Evolutionary conservation across 92 coral and sea anemone genomes (phyloP).

Genomic region (Galaxea fascicularis): DNA sequence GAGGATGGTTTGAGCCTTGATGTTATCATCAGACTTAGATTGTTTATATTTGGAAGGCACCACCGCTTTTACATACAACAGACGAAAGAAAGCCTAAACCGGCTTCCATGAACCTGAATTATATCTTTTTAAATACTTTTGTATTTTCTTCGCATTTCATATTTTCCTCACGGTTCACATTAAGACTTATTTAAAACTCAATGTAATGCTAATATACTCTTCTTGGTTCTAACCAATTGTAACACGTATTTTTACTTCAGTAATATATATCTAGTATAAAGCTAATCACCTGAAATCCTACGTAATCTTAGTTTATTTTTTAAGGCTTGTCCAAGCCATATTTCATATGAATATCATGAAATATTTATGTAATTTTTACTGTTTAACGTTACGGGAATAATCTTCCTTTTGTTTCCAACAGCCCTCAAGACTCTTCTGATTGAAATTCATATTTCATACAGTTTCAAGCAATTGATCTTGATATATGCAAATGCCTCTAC

Average conservation of each 20-base stretch:
- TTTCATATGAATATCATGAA: conserved; percentile 38
- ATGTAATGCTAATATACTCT: neutral
- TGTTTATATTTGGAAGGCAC: no score
- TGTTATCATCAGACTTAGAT: no score
- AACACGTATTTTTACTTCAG: no score
- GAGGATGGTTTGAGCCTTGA: no score
- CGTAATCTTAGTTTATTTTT: neutral
- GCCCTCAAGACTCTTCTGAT: neutral
- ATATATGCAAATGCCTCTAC: neutral
- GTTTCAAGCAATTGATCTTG: conserved; percentile 11
- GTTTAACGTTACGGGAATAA: conserved; percentile 30
- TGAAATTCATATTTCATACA: conserved; percentile 8
- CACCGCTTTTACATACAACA: no score
- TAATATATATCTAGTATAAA: neutral
- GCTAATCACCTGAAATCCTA: neutral
- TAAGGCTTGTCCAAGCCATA: conserved; percentile 15
- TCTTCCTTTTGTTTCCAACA: conserved; percentile 4
- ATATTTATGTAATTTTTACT: conserved; percentile 28
- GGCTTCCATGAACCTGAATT: neutral
- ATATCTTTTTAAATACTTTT: neutral
- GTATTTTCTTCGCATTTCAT: neutral
- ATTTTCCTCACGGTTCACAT: neutral
- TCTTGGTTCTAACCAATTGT: neutral
- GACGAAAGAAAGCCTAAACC: no score
- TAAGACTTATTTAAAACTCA: no score